Conservation (phyloP, 2,888 invertebrate genomes). For the Salpingus planirostris region DNA sequence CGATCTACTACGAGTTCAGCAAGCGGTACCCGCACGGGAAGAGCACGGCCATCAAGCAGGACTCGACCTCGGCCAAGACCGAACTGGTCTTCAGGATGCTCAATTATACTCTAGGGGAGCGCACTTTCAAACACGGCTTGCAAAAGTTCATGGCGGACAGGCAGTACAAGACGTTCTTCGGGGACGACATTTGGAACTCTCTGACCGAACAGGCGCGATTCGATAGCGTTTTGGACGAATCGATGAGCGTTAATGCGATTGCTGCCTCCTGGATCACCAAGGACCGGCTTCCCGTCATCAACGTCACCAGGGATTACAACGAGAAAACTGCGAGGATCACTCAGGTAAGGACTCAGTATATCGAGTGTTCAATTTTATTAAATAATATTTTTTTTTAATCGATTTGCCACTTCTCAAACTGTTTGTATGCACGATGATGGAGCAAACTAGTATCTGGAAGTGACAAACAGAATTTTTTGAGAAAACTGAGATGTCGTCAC, state of each 20-base stretch:
- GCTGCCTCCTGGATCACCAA: conserved; percentile 77
- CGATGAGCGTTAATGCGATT: conserved; percentile 57
- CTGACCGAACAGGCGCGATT: conserved; percentile 58
- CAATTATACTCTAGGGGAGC: conserved; percentile 71
- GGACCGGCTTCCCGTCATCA: conserved; percentile 68
- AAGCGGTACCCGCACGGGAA: conserved; percentile 70
- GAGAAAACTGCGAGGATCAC: conserved; percentile 52
- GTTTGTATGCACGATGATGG: too few species aligned
- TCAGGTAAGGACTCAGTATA: too few species aligned
- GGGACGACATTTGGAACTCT: conserved; percentile 71
- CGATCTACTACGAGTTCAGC: conserved; percentile 71
- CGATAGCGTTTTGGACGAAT: conserved; percentile 48
- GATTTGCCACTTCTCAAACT: too few species aligned
- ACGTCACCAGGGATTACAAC: conserved; percentile 58
- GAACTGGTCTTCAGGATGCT: conserved; percentile 84
- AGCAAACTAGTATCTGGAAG: too few species aligned
- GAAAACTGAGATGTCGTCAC: too few species aligned
- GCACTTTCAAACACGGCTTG: conserved; percentile 65
- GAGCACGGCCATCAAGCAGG: conserved; percentile 65
- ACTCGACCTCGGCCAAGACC: conserved; percentile 65
- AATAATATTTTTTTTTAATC: background rate
- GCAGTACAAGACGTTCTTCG: conserved; percentile 65
- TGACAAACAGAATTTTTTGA: too few species aligned
- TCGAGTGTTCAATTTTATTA: too few species aligned
- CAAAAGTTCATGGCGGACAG: conserved; percentile 58